Evolutionary conservation across 2,113 vertebrate species (phyloP).

Genomic region (Tragelaphus strepsiceros): DNA sequence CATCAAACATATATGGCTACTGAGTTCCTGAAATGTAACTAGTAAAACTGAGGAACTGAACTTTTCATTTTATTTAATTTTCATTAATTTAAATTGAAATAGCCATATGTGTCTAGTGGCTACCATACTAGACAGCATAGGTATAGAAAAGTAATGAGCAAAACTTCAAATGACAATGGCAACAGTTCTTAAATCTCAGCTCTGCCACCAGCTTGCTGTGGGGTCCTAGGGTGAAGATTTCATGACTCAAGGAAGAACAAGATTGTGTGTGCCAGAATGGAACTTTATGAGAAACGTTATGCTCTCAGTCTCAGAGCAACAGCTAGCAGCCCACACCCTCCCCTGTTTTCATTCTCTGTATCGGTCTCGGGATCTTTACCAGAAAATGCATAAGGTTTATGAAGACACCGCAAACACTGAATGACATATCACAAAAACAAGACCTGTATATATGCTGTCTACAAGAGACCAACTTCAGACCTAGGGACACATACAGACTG

Average conservation of each 20-base stretch:
- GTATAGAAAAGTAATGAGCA: background rate
- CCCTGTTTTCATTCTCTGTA: background rate
- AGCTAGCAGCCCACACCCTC: background rate
- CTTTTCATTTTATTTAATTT: background rate
- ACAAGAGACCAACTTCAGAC: background rate
- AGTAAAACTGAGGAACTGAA: background rate
- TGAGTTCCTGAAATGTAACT: background rate
- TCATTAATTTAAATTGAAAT: background rate
- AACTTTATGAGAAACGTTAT: background rate
- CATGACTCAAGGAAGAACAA: background rate
- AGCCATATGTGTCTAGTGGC: background rate
- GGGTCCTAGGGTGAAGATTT: background rate
- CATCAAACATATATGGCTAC: no score
- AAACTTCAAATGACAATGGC: background rate
- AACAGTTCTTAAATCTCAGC: background rate
- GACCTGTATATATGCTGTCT: background rate
- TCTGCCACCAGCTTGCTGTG: background rate
- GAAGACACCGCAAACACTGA: accelerated
- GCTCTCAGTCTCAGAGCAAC: background rate
- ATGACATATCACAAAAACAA: background rate
- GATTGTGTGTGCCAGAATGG: background rate
- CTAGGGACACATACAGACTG: background rate
- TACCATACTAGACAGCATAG: background rate
- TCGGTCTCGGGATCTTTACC: background rate
- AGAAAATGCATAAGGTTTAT: background rate